Conservation (phyloP, 2,113 vertebrate genomes). For the Campylomormyrus numenius region DNA sequence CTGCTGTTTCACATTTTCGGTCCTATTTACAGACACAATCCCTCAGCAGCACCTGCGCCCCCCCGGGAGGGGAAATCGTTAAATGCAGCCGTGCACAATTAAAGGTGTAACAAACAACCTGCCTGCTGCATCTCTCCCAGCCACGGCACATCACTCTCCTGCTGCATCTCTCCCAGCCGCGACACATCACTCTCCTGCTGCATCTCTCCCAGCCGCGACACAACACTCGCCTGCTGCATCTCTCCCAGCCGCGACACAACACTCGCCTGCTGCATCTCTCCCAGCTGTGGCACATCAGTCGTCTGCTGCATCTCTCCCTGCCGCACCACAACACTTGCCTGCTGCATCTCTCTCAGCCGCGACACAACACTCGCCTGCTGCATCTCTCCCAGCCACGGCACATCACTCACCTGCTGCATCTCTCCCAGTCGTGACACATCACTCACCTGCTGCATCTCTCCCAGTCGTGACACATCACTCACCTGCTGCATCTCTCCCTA, state of each 20-base stretch:
- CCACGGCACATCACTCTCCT: conserved; percentile 31
- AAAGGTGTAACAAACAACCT: conserved; percentile 41
- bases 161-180: too few species aligned
- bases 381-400: conserved; percentile 13
- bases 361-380: not conserved
- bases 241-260: conserved; percentile 31
- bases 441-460: too few species aligned
- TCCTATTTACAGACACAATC: not conserved
- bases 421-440: too few species aligned
- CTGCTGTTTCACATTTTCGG: not conserved
- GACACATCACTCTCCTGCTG: accelerated
- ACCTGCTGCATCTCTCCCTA: not conserved
- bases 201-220: too few species aligned
- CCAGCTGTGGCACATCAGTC: conserved; percentile 34
- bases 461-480: too few species aligned
- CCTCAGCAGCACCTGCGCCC: not conserved
- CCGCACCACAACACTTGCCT: conserved; percentile 33
- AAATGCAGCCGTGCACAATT: conserved; percentile 45
- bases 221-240: not conserved
- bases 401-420: conserved; percentile 26
- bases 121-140: not conserved
- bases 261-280: not conserved
- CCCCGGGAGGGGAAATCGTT: conserved; percentile 34
- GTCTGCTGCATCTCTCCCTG: not conserved
- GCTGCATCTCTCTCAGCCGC: not conserved